Evolutionary conservation across 2,888 invertebrate species (phyloP).

Genomic region (Ormyrus labotus): DNA sequence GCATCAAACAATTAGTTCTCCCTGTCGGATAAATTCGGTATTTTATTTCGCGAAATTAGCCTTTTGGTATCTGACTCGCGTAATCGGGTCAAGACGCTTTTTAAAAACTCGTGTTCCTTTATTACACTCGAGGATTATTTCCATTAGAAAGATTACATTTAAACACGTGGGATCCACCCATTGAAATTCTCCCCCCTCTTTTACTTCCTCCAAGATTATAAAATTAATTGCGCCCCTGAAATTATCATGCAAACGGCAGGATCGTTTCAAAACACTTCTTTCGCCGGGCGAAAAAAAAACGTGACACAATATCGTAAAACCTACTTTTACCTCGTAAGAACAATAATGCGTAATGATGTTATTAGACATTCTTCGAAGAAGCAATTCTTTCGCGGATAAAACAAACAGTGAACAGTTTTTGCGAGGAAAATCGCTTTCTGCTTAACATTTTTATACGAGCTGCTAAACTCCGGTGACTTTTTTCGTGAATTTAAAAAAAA

Average conservation of each 20-base stretch:
- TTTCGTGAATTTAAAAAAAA: too few relatives aligned
- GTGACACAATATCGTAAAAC: constrained; percentile 37
- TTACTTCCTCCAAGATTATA: constrained; percentile 29
- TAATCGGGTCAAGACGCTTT: neutral
- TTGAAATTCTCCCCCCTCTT: constrained; percentile 12
- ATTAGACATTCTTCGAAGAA: neutral
- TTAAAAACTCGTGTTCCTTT: constrained; percentile 8
- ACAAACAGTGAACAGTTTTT: too few relatives aligned
- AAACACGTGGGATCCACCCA: constrained; percentile 36
- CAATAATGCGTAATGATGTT: neutral
- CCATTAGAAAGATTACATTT: constrained; percentile 43
- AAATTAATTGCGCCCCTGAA: constrained; percentile 45
- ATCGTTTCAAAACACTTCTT: constrained; percentile 47
- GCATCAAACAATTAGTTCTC: too few relatives aligned
- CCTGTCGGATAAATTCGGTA: too few relatives aligned
- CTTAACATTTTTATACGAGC: too few relatives aligned
- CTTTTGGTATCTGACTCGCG: neutral
- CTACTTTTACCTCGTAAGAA: constrained; percentile 19
- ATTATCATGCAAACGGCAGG: constrained; percentile 25
- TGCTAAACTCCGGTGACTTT: too few relatives aligned
- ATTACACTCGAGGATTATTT: constrained; percentile 6
- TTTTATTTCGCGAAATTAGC: neutral
- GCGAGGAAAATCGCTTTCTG: too few relatives aligned
- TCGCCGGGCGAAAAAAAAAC: neutral
- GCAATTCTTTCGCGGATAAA: too few relatives aligned